Base-by-base conservation (phyloP, 2,888 invertebrate genomes). In the Synergus laeviventris region DNA sequence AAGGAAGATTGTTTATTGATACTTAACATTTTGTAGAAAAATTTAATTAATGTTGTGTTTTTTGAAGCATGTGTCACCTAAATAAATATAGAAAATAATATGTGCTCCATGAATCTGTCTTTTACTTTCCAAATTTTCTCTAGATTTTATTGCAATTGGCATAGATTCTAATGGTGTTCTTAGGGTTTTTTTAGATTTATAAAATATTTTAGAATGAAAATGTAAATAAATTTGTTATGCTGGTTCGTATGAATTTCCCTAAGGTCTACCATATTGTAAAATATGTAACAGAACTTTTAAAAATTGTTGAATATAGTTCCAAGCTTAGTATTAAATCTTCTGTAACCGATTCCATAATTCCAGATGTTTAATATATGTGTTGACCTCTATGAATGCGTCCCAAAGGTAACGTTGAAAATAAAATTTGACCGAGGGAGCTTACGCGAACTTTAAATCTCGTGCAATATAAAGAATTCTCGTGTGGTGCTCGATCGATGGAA, bases 371-470 rank as follows among this genome's bases (percentile, higher is more conserved):
- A 59, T 38, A 18, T 39, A 39, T 38, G 12, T 64, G 11, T 18
- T 38, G 39, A 39, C 11, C 5, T n/a, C 12, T 21, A 39, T 39
- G 21, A 81, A 82, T 78, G 80, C 62, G 74, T 82, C 81, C 80
- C 81, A 24, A 38, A 80, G 76, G 81, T 77, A 76, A 80, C 78
- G 70, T 81, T 82, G 70, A 45, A 75, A 81, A 80, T 73, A 59
- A 74, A 79, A 74, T 79, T 79, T 45, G 74, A 76, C 66, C 31
- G 61, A 49, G 76, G 81, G 79, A 80, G 60, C 64, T 64, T 21
- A 64, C 39, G 18, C 18, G 21, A 42, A 64, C 64, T 64, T 64
- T 64, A 64, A 42, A 64, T 64, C 64, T 64, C 64, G 8, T 64
- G 39, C 21, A 64, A 64, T 64, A 42, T 64, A 42, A 42, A 64